Percentiles rank a stretch among this genome's conserved stretches.
Evolutionary conservation across 2,888 invertebrate species (phyloP).

Genomic region (Fragum sueziense): DNA sequence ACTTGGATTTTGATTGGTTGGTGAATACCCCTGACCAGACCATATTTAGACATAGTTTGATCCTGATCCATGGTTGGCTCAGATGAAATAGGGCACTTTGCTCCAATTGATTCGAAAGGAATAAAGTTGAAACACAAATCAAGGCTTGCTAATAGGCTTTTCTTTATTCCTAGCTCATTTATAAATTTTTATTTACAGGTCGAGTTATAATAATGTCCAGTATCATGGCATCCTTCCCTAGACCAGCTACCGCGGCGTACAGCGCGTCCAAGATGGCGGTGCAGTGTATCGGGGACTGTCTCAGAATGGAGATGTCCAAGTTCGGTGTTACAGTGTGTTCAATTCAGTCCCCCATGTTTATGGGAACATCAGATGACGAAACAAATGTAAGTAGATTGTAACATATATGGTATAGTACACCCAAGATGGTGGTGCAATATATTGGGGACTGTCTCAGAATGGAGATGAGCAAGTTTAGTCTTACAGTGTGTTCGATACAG

Average conservation of each 20-base stretch:
- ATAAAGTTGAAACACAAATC: too few species aligned
- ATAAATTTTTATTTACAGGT: slow-evolving; percentile 55
- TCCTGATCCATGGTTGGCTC: too few species aligned
- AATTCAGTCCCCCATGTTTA: slow-evolving; percentile 67
- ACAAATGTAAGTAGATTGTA: slow-evolving; percentile 45
- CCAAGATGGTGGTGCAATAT: slow-evolving; percentile 61
- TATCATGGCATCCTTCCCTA: slow-evolving; percentile 76
- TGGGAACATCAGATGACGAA: slow-evolving; percentile 76
- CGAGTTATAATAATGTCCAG: slow-evolving; percentile 75
- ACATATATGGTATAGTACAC: slow-evolving; percentile 55
- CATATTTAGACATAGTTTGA: too few species aligned
- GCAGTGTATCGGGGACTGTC: slow-evolving; percentile 60
- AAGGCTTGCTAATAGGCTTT: too few species aligned
- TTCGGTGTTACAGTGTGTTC: slow-evolving; percentile 63
- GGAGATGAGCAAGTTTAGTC: slow-evolving; percentile 65
- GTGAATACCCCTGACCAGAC: too few species aligned
- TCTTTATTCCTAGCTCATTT: too few species aligned
- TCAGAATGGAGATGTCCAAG: slow-evolving; percentile 63
- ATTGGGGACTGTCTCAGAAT: slow-evolving; percentile 60
- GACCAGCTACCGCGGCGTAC: slow-evolving; percentile 55
- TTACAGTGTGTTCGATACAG: slow-evolving; percentile 59
- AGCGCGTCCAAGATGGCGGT: slow-evolving; percentile 61
- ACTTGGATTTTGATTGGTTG: too few species aligned
- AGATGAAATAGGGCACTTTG: too few species aligned
- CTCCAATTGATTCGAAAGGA: too few species aligned